These are phyloP conservation scores for Papilio gigon DNA, from an alignment of 2,888 invertebrate genomes.

Conservation along the genomic window DNA sequence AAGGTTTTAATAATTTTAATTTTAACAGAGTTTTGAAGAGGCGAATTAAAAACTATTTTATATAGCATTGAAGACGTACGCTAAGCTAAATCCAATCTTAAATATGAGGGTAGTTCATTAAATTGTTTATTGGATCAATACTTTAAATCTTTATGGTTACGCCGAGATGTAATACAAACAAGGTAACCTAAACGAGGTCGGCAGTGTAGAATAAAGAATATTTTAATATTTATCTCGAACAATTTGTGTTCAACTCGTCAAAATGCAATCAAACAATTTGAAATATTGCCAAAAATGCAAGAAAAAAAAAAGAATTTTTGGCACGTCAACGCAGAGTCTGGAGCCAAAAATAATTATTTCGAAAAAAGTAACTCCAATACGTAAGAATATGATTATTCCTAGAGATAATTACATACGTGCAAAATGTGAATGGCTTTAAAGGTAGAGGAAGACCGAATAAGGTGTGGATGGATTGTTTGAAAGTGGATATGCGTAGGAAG, in stretches of 20 bases:
- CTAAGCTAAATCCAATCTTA: too few relatives aligned
- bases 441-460: too few relatives aligned
- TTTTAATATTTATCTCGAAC: slow-evolving; percentile 15
- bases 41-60: too few relatives aligned
- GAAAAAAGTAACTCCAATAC: neutral
- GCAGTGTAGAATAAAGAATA: neutral
- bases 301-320: slow-evolving; percentile 24
- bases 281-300: slow-evolving; percentile 28
- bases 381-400: neutral
- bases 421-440: too few relatives aligned
- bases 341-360: slow-evolving; percentile 32
- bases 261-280: slow-evolving; percentile 32
- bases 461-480: too few relatives aligned
- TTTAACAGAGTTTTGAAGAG: too few relatives aligned
- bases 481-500: too few relatives aligned
- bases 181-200: neutral
- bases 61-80: too few relatives aligned
- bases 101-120: too few relatives aligned
- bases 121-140: too few relatives aligned
- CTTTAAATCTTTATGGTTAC: neutral
- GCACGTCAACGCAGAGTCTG: slow-evolving; percentile 7
- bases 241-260: slow-evolving; percentile 26
- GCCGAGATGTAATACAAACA: neutral
- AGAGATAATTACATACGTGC: neutral
- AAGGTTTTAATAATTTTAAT: neutral